Base-by-base conservation (phyloP, 2,113 vertebrate genomes). In the Bufo gargarizans region DNA sequence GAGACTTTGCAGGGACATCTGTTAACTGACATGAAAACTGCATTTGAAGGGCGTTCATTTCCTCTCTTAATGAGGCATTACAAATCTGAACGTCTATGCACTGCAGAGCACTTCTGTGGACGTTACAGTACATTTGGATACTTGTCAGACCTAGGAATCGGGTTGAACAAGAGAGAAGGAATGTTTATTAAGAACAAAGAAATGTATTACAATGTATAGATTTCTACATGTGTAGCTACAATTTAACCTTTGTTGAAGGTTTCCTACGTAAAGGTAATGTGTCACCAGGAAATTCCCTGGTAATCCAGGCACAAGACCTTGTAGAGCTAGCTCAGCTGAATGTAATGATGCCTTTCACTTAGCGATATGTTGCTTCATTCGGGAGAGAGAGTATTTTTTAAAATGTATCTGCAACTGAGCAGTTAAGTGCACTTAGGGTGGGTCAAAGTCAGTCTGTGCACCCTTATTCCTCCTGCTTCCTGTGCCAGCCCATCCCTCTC, bases 31-130 rank as follows among this genome's bases (percentile, higher is more conserved):
- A 84, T 84, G 65, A 84, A 82, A 50, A 84, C 65, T 22, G 82
- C 82, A 84, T 84, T 71, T 84, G 82, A 84, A 84, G 82, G 82
- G 82, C 63, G 82, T 84, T 84, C 82, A 84, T 84, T 84, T 84
- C 82, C 82, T 71, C 49, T 84, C 10, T 84, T 84, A 84, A 84
- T 84, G 82, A 84, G 65, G 82, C 82, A 84, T 84, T 84, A 69
- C 82, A 84, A 71, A 84, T 84, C 65, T 71, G 65, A 84, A 19
- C 82, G 53, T 72, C 61, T 84, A 55, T 84, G 82, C 20, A 55
- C 65, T 56, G 65, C 82, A 3, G 20, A 71, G 33, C 82, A 69
- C 12, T 69, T 14, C 63, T 17, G 50, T 55, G 65, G 65, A 72
- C 65, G 72, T 84, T 84, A 72, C 65, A 72, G 82, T 84, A 69